Conservation (phyloP, 2,888 invertebrate genomes). For the Phlogophora meticulosa region DNA sequence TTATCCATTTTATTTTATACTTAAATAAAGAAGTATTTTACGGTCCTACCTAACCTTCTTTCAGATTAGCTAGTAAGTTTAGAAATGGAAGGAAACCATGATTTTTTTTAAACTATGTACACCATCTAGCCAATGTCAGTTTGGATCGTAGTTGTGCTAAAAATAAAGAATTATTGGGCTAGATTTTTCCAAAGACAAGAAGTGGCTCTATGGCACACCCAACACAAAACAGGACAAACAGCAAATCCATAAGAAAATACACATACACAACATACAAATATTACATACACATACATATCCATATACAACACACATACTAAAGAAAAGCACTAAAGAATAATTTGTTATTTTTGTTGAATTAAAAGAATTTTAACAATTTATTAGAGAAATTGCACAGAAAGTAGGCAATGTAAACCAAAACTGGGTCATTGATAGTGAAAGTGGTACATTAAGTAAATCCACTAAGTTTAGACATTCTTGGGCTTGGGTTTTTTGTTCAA, state of each 20-base stretch:
- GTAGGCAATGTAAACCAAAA: conserved; percentile 23
- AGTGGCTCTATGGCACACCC: not conserved
- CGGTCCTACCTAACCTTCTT: no score
- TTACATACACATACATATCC: no score
- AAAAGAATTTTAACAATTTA: not conserved
- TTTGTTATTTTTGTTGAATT: no score
- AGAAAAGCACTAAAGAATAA: not conserved
- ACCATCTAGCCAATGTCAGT: no score
- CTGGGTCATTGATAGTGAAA: conserved; percentile 51
- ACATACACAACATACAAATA: no score
- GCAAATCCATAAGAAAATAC: no score
- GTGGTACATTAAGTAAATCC: conserved; percentile 12
- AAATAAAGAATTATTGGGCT: not conserved
- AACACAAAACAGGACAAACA: conserved; percentile 6
- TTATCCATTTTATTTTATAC: conserved; percentile 12
- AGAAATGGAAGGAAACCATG: not conserved
- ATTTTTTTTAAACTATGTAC: no score
- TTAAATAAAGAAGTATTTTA: no score
- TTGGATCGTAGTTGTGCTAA: not conserved
- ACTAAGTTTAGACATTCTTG: not conserved
- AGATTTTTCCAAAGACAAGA: not conserved
- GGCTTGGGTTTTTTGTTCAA: conserved; percentile 1
- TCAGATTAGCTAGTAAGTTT: not conserved
- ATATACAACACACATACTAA: no score
- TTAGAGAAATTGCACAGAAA: conserved; percentile 29